Conservation (phyloP, 2,113 vertebrate species). For the Hepsetus odoe region DNA sequence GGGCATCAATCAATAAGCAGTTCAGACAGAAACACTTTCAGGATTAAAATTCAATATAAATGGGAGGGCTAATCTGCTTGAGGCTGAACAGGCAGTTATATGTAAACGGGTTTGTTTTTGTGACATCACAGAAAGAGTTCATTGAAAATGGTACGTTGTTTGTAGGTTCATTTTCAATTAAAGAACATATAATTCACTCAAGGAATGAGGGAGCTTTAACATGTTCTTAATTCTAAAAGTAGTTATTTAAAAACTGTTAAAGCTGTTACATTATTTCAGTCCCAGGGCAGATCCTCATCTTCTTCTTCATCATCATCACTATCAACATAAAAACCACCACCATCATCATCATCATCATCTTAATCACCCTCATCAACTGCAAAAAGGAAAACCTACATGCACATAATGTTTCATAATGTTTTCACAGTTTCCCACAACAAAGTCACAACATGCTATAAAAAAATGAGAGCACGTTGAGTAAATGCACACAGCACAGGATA, state of each 20-base stretch:
- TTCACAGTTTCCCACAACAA: not conserved
- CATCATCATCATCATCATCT: not conserved
- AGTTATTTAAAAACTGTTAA: no score
- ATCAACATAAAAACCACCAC: not conserved
- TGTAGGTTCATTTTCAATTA: not conserved
- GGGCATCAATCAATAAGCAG: no score
- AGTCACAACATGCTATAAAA: constrained; percentile 24
- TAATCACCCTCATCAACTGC: not conserved
- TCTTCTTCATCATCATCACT: no score
- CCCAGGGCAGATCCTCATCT: no score
- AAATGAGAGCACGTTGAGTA: constrained; percentile 23
- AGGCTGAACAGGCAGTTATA: not conserved
- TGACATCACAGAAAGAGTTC: not conserved
- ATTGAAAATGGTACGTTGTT: not conserved
- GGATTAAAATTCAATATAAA: no score
- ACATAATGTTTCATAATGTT: not conserved
- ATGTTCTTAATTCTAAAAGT: no score
- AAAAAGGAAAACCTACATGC: not conserved
- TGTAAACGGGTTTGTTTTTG: not conserved
- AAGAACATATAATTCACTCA: no score
- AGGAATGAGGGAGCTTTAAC: no score
- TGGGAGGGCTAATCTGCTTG: not conserved
- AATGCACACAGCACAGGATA: not conserved
- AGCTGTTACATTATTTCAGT: no score
- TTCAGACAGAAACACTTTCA: no score